Evolutionary conservation across 2,797 vertebrate genomes (phyloP), one percentile per base, ranked within the genome.

Genomic region (Eulemur rubriventer): DNA sequence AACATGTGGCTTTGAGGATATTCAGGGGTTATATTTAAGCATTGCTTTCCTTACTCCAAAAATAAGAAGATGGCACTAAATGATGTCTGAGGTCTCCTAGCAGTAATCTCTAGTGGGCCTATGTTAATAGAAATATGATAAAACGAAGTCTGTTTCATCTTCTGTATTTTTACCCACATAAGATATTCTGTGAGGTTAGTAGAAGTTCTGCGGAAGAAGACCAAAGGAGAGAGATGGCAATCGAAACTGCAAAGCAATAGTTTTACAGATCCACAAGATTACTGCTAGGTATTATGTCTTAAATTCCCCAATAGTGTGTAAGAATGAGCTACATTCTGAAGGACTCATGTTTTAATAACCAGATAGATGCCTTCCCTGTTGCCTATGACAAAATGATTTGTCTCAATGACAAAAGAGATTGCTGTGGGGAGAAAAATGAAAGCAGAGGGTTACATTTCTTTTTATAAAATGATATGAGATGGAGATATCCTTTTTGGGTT

Each of bases 361-460:
- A 83, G 20, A 48, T 35, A 92, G 46, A 70, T 33, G 48, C 4
- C 22, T 79, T 90, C 35, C 33, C 43, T 72, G 14, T 57, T 76
- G 7, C 7, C 43, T 50, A 1, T 79, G 88, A 41, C 38, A 41
- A 41, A 41, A 41, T 41, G 38, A 41, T 41, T 41, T 41, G 6
- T 96, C 76, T 46, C 87, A 26, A n/a, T 85, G n/a, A 20, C 43
- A 63, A 20, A 35, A 78, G 6, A n/a, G 46, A 70, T 76, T 1
- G 6, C 24, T 35, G 12, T 50, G 28, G 76, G 12, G 65, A 93
- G 81, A 75, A 89, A 95, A 94, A 70, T 87, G 57, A 88, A 97
- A 95, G 57, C 57, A 88, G 88, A 28, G 73, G n/a, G 3, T 87
- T 50, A 72, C 14, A 2, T 73, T 96, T 57, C 26, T 28, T 65